A percentile compares a stretch with the other conserved stretches of the same genome.
These are phyloP conservation scores for Euschistus heros DNA, from an alignment of 1,140 invertebrate species.

Conservation along the genomic window DNA sequence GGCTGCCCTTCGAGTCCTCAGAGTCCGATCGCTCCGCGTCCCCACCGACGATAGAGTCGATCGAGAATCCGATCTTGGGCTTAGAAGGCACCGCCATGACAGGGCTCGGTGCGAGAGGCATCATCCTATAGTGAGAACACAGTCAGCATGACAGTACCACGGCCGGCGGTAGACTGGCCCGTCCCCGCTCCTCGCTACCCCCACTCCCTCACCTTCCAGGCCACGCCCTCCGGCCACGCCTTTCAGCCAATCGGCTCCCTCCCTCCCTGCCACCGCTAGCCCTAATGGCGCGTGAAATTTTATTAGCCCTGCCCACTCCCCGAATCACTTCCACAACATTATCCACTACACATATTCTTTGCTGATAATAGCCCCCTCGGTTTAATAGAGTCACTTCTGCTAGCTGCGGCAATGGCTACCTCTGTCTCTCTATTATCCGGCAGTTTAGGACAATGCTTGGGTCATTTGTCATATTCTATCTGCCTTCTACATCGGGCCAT, in stretches of 20 bases:
- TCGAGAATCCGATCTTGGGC: conserved; percentile 88
- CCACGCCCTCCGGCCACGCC: neutral
- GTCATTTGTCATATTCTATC: too few species aligned
- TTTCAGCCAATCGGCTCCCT: neutral
- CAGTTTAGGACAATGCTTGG: too few species aligned
- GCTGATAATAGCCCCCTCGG: conserved; percentile 12
- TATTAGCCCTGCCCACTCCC: conserved; percentile 10
- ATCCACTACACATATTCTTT: conserved; percentile 23
- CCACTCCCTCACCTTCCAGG: neutral
- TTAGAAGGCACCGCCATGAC: conserved; percentile 71
- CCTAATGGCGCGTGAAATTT: conserved; percentile 21
- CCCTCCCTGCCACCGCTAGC: neutral
- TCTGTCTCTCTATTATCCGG: too few species aligned
- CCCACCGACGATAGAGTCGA: conserved; percentile 84
- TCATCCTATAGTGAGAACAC: conserved; percentile 49
- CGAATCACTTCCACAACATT: conserved; percentile 20
- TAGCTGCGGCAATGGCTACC: neutral
- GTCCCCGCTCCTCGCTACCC: conserved; percentile 1
- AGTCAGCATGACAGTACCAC: conserved; percentile 1
- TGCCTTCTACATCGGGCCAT: too few species aligned
- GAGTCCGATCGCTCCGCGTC: conserved; percentile 39
- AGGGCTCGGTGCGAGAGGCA: conserved; percentile 79
- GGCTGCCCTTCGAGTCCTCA: conserved; percentile 35
- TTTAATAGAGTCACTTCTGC: conserved; percentile 14
- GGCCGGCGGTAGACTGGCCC: conserved; percentile 1